These are phyloP conservation scores for Leptinotarsa undecemlineata DNA, from an alignment of 1,140 invertebrate genomes.

Conservation along the genomic window DNA sequence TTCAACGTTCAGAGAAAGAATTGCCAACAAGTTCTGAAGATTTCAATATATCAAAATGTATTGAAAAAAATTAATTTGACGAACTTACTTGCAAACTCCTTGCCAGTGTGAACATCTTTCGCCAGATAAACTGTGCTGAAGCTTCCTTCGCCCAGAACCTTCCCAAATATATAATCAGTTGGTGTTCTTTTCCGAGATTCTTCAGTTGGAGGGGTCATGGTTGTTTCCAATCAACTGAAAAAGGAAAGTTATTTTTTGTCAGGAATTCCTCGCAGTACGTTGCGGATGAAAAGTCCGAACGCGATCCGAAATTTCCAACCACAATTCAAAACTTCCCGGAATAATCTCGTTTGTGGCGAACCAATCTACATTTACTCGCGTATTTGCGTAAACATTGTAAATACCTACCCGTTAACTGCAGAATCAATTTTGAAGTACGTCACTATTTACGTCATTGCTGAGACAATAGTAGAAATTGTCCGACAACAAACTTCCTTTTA, in stretches of 20 bases:
- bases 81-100: constrained; percentile 91
- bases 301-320: not conserved
- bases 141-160: constrained; percentile 94
- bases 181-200: constrained; percentile 68
- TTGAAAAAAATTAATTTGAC: not conserved
- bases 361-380: constrained; percentile 5
- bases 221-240: not conserved
- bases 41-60: too few species aligned
- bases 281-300: not conserved
- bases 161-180: constrained; percentile 94
- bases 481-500: not conserved
- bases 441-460: constrained; percentile 5
- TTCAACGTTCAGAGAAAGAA: too few species aligned
- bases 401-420: not conserved
- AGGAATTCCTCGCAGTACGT: not conserved
- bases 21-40: too few species aligned
- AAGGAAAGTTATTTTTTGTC: not conserved
- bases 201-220: constrained; percentile 42
- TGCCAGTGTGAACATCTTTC: constrained; percentile 85
- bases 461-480: not conserved
- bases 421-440: not conserved
- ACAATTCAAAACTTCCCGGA: constrained; percentile 5
- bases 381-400: not conserved
- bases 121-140: constrained; percentile 94
- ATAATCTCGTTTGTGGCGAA: not conserved